Conservation (phyloP, 2,888 invertebrate species). For the Standfussiana lucernea region DNA sequence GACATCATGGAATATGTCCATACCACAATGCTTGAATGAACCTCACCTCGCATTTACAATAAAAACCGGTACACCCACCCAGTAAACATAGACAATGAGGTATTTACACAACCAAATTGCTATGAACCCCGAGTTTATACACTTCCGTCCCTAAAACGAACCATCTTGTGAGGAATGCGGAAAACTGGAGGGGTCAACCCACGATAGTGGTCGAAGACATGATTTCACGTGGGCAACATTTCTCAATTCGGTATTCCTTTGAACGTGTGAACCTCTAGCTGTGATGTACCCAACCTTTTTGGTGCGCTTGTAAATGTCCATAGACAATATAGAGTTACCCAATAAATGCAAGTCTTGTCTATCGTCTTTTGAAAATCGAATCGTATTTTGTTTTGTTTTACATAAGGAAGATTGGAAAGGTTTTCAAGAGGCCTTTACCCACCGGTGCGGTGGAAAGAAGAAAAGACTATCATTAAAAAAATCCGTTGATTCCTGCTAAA, state of each 20-base stretch:
- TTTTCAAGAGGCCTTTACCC: not conserved
- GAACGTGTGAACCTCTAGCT: slow-evolving; percentile 76
- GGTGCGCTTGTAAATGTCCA: slow-evolving; percentile 34
- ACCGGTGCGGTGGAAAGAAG: not conserved
- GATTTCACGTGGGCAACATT: slow-evolving; percentile 79
- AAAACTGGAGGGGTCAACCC: slow-evolving; percentile 65
- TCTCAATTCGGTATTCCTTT: slow-evolving; percentile 76
- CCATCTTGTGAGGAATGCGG: slow-evolving; percentile 65
- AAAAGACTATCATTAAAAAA: not conserved
- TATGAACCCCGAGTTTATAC: slow-evolving; percentile 68
- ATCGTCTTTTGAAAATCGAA: slow-evolving; percentile 17
- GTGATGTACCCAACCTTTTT: slow-evolving; percentile 46
- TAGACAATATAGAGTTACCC: not conserved
- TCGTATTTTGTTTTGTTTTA: not conserved
- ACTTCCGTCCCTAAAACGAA: slow-evolving; percentile 61
- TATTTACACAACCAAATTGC: slow-evolving; percentile 77
- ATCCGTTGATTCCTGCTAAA: not conserved
- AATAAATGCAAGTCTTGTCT: not conserved
- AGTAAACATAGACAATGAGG: slow-evolving; percentile 81
- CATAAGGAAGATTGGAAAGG: not conserved
- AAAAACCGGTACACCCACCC: slow-evolving; percentile 85
- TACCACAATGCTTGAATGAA: slow-evolving; percentile 71
- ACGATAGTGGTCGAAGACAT: slow-evolving; percentile 63
- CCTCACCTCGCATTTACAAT: slow-evolving; percentile 67
- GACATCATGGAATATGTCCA: slow-evolving; percentile 56